Percentiles rank a stretch among this genome's conserved stretches.
Conservation (phyloP, 2,888 invertebrate genomes). For the Pycnomerus fuliginosus region DNA sequence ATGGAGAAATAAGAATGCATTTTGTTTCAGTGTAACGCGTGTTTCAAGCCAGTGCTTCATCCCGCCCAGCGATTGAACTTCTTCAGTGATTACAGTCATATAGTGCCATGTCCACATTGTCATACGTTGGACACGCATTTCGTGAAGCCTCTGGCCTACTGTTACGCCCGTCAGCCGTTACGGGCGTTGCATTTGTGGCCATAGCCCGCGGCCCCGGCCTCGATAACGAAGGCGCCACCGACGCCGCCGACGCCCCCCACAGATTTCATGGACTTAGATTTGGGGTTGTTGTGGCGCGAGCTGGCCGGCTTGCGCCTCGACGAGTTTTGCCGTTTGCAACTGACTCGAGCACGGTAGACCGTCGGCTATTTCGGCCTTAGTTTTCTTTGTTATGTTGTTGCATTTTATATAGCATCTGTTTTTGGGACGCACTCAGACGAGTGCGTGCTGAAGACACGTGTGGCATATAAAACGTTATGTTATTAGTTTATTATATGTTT, state of each 20-base stretch:
- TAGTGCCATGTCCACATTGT: conserved; percentile 90
- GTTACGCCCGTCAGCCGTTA: conserved; percentile 72
- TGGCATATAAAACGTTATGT: conserved; percentile 50
- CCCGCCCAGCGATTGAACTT: conserved; percentile 84
- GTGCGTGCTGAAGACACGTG: conserved; percentile 34
- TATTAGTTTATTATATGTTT: conserved; percentile 51
- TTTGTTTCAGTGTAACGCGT: conserved; percentile 82
- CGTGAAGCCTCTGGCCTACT: conserved; percentile 84
- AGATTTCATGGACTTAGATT: conserved; percentile 48
- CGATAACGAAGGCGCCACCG: conserved; percentile 46
- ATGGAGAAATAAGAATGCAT: no score
- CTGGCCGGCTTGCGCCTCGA: conserved; percentile 53
- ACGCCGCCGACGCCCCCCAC: conserved; percentile 38
- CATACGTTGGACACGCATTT: conserved; percentile 90
- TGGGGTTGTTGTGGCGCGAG: conserved; percentile 53
- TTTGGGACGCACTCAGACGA: conserved; percentile 27
- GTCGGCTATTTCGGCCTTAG: conserved; percentile 36
- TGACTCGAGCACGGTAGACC: conserved; percentile 51
- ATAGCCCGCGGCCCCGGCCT: conserved; percentile 75
- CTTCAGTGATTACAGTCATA: conserved; percentile 94
- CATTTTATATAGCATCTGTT: conserved; percentile 51
- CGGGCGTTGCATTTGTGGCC: conserved; percentile 72
- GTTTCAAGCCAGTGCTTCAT: conserved; percentile 84
- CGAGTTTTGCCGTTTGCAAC: conserved; percentile 52
- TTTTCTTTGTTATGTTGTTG: conserved; percentile 53